Conservation (phyloP, 2,888 invertebrate genomes). For the Priocnemis perturbator region DNA sequence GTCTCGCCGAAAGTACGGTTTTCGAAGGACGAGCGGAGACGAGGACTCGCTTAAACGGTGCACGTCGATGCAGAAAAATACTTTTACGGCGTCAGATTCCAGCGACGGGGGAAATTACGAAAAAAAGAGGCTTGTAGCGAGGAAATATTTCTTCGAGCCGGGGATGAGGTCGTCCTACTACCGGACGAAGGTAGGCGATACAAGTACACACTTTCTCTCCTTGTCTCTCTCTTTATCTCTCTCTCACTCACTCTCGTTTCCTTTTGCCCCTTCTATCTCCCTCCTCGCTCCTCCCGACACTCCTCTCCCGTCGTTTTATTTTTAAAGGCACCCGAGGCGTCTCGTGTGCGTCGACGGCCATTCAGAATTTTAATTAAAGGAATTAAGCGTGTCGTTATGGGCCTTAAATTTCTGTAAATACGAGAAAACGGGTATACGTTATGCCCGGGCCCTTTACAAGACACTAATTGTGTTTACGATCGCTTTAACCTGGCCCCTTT, state of each 20-base stretch:
- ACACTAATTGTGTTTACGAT: constrained; percentile 70
- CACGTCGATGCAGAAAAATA: constrained; percentile 15
- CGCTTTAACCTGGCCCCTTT: constrained; percentile 49
- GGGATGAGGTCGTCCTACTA: background rate
- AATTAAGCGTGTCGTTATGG: constrained; percentile 64
- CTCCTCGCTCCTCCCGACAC: background rate
- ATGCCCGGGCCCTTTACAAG: constrained; percentile 46
- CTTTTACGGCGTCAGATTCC: constrained; percentile 23
- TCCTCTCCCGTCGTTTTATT: constrained; percentile 32
- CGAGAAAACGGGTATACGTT: constrained; percentile 47
- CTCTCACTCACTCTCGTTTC: no score
- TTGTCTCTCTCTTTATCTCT: no score
- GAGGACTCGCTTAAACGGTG: constrained; percentile 4
- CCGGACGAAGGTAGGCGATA: no score
- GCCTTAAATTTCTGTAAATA: constrained; percentile 67
- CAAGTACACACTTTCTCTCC: no score
- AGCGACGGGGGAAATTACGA: constrained; percentile 23
- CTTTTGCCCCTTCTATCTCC: background rate
- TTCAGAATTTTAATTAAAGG: constrained; percentile 69
- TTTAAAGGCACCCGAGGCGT: constrained; percentile 47
- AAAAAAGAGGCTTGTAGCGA: constrained; percentile 17
- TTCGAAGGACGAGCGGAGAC: no score
- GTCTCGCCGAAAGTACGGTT: no score
- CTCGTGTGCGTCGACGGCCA: constrained; percentile 38
- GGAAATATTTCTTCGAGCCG: constrained; percentile 26